These are phyloP conservation scores for Amphiura filiformis DNA, from an alignment of 35 echinoderm and acorn worm genomes.

Conservation along the genomic window DNA sequence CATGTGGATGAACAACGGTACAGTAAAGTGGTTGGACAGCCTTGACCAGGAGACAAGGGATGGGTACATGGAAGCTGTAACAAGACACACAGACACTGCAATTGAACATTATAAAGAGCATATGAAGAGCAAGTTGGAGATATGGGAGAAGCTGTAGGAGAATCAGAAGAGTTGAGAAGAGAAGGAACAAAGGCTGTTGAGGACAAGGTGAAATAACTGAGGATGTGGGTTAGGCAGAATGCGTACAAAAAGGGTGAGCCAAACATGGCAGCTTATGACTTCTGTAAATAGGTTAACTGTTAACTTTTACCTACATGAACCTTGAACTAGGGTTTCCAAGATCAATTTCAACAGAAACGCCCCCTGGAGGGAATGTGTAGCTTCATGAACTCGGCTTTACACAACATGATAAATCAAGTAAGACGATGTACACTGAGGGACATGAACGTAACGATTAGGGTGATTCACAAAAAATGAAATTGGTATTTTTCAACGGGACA, in stretches of 20 bases:
- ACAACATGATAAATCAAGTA: background rate
- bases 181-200: slow-evolving; percentile 1
- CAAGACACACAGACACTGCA: background rate
- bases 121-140: background rate
- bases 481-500: no score
- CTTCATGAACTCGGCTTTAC: background rate
- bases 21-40: background rate
- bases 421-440: background rate
- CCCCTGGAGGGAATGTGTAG: background rate
- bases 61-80: slow-evolving; percentile 5
- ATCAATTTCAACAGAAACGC: background rate
- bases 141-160: background rate
- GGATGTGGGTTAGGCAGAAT: background rate
- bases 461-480: no score
- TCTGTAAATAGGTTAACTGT: background rate
- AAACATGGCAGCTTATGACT: background rate
- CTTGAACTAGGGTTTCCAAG: background rate
- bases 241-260: background rate
- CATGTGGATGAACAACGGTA: slow-evolving; percentile 65
- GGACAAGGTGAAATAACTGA: background rate
- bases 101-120: background rate
- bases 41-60: background rate
- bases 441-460: background rate
- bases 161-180: background rate
- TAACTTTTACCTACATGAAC: background rate